These are phyloP conservation scores for Chaenocephalus aceratus DNA, from an alignment of 2,113 vertebrate genomes.

Conservation along the genomic window DNA sequence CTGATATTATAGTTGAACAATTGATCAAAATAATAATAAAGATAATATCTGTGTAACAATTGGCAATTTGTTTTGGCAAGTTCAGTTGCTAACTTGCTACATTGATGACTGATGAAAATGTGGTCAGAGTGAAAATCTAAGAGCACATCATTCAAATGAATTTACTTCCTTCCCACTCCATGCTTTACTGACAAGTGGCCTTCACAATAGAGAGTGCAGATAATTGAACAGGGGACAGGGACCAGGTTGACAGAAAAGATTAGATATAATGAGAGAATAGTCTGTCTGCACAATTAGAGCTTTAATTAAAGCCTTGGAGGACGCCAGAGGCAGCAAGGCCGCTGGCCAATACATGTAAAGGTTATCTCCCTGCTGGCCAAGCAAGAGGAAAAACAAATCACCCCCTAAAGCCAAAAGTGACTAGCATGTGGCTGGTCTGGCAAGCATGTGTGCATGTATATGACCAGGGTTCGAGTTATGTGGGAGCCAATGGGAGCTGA, in stretches of 20 bases:
- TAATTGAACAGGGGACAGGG: conserved; percentile 65
- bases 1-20: too few relatives aligned
- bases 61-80: too few relatives aligned
- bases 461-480: too few relatives aligned
- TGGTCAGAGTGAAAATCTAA: conserved; percentile 1
- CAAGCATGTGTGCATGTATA: neutral
- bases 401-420: conserved; percentile 5
- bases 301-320: conserved; percentile 72
- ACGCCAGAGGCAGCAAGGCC: conserved; percentile 21
- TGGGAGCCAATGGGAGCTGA: too few relatives aligned
- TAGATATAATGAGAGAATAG: conserved; percentile 68
- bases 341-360: conserved; percentile 64
- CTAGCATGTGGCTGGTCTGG: neutral
- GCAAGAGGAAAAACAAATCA: conserved; percentile 27
- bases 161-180: conserved; percentile 17
- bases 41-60: too few relatives aligned
- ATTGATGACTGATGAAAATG: neutral
- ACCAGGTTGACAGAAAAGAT: conserved; percentile 69
- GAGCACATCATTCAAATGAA: conserved; percentile 18
- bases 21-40: too few relatives aligned
- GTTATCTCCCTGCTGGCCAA: conserved; percentile 61
- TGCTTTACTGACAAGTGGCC: conserved; percentile 9
- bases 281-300: conserved; percentile 67
- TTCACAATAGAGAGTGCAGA: conserved; percentile 43
- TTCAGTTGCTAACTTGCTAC: too few relatives aligned